phyloP scores from a whole-genome alignment of 92 coral and sea anemone genomes.

The Paramuricea clavata region DNA sequence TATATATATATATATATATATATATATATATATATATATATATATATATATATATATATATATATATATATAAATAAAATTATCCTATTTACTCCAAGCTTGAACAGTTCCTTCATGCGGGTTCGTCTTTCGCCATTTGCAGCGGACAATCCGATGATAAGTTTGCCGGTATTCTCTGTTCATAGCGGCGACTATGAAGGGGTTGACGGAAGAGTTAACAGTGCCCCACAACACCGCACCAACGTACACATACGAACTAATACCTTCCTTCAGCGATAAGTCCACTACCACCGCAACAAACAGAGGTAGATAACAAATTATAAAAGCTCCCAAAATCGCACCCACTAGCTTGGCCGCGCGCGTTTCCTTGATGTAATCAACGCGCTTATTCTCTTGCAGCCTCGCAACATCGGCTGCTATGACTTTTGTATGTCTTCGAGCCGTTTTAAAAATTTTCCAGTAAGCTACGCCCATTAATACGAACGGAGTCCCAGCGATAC shows the following conservation, averaged over 20 bases:
- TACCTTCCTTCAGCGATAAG: constrained; percentile 56
- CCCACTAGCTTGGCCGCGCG: constrained; percentile 96
- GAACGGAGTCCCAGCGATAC: constrained; percentile 77
- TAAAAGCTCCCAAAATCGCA: constrained; percentile 83
- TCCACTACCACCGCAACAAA: constrained; percentile 87
- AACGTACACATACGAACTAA: constrained; percentile 87
- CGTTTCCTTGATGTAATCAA: constrained; percentile 81
- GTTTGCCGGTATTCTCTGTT: constrained; percentile 89
- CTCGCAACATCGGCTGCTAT: constrained; percentile 79
- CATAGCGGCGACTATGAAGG: constrained; percentile 89
- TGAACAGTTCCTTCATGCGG: not conserved
- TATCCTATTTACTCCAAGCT: not conserved
- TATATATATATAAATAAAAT: too few species aligned
- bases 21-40: too few species aligned
- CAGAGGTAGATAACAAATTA: constrained; percentile 85
- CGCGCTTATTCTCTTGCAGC: constrained; percentile 44
- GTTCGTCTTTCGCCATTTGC: constrained; percentile 17
- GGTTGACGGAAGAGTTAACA: constrained; percentile 87
- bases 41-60: too few species aligned
- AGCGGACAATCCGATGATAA: constrained; percentile 55
- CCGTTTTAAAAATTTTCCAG: constrained; percentile 83
- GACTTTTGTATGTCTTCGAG: constrained; percentile 75
- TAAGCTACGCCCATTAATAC: constrained; percentile 87
- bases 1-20: too few species aligned
- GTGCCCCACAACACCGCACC: constrained; percentile 94